A percentile compares a stretch with the other conserved stretches of the same genome.
phyloP scores from a whole-genome alignment of 2,797 vertebrate genomes.

The Aphelocoma californica region DNA sequence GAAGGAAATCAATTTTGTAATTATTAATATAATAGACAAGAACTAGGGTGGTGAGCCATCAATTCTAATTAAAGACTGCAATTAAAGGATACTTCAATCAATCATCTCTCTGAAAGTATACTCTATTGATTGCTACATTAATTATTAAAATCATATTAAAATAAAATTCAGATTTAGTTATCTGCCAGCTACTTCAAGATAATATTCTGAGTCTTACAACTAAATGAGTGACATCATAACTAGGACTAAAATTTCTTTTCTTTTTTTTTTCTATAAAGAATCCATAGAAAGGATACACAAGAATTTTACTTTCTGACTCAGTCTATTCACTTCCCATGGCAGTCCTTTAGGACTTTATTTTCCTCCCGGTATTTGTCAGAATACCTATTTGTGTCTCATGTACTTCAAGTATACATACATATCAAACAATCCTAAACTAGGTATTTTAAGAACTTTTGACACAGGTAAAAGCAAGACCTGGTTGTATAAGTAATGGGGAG shows the following conservation, averaged over 20 bases:
- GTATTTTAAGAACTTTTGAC: neutral
- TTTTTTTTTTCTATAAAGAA: neutral
- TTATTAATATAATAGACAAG: slow-evolving; percentile 61
- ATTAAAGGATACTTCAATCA: slow-evolving; percentile 66
- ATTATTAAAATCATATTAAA: slow-evolving; percentile 66
- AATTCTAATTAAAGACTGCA: slow-evolving; percentile 59
- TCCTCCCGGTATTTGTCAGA: neutral
- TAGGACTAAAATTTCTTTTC: neutral
- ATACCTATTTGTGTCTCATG: neutral
- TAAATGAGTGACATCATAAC: neutral
- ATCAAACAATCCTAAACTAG: neutral
- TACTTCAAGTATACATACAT: neutral
- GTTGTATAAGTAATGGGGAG: neutral
- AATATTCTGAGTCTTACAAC: neutral
- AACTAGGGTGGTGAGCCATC: slow-evolving; percentile 14
- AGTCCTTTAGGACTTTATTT: neutral
- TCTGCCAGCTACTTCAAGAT: slow-evolving; percentile 29
- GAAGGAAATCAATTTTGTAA: slow-evolving; percentile 47
- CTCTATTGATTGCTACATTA: slow-evolving; percentile 59
- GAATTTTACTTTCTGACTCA: neutral
- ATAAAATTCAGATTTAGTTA: slow-evolving; percentile 51
- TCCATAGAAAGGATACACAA: neutral
- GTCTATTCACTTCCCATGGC: neutral
- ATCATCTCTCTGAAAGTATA: slow-evolving; percentile 38
- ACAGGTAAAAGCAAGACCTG: neutral